Conservation (phyloP, 2,797 vertebrate genomes). For the Spinus pinus region DNA sequence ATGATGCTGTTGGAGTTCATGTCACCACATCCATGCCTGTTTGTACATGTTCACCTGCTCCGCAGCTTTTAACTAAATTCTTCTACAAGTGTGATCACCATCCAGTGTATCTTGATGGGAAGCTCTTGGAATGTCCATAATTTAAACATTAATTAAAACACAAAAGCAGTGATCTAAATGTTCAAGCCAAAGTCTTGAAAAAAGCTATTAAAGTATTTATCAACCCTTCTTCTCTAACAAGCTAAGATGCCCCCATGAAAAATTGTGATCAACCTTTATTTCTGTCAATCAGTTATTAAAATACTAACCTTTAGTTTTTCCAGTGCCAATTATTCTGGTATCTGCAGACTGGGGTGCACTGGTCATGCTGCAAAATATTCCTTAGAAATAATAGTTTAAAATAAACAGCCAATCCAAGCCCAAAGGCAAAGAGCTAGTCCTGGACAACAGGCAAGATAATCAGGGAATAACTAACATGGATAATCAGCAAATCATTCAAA, state of each 20-base stretch:
- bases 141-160: neutral
- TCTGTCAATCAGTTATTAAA: neutral
- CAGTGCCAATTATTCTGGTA: neutral
- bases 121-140: neutral
- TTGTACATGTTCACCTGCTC: neutral
- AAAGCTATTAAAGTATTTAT: neutral
- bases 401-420: neutral
- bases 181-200: neutral
- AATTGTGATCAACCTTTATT: neutral
- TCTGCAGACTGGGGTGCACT: neutral
- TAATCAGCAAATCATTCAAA: slow-evolving; percentile 81
- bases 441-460: slow-evolving; percentile 66
- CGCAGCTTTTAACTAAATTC: neutral
- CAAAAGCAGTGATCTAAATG: neutral
- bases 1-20: neutral
- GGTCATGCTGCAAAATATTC: neutral
- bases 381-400: neutral
- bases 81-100: neutral
- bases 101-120: neutral
- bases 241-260: neutral
- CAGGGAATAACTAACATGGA: slow-evolving; percentile 76
- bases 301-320: neutral
- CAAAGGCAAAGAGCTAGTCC: slow-evolving; percentile 13
- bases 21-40: neutral
- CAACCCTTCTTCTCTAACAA: neutral